Conservation (phyloP, 2,888 invertebrate species). For the Lagria hirta region DNA sequence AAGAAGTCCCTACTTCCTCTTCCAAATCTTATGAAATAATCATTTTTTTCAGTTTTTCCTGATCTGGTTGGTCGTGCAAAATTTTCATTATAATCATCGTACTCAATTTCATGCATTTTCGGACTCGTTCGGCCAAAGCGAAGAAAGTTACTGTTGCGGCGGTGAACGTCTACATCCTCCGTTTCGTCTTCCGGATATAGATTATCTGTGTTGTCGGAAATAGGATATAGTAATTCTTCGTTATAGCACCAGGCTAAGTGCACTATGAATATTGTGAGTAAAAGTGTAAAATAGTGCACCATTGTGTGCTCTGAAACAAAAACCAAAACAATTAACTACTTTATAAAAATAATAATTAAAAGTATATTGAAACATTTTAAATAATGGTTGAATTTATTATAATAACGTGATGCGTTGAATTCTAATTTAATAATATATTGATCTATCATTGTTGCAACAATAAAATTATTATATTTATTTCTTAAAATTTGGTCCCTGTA, state of each 20-base stretch:
- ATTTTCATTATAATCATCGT: slow-evolving; percentile 34
- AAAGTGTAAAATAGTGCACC: too few species aligned
- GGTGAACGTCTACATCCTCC: slow-evolving; percentile 29
- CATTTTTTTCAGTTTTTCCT: slow-evolving; percentile 38
- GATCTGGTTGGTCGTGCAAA: slow-evolving; percentile 35
- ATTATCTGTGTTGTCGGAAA: slow-evolving; percentile 23
- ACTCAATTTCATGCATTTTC: slow-evolving; percentile 17
- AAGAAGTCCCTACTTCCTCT: slow-evolving; percentile 35
- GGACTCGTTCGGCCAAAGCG: slow-evolving; percentile 35
- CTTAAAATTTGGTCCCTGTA: too few species aligned
- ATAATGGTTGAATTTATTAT: too few species aligned
- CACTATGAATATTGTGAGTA: slow-evolving; percentile 29
- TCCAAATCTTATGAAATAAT: slow-evolving; percentile 42
- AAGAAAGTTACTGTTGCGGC: slow-evolving; percentile 31
- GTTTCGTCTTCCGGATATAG: slow-evolving; percentile 29
- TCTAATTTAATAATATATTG: too few species aligned
- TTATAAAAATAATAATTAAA: not conserved
- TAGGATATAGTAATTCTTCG: slow-evolving; percentile 29
- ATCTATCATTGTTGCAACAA: too few species aligned
- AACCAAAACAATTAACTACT: not conserved
- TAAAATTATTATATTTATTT: too few species aligned
- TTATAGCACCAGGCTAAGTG: slow-evolving; percentile 33
- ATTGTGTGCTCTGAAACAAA: slow-evolving; percentile 5
- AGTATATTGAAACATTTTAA: too few species aligned
- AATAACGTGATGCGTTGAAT: too few species aligned